A percentile compares a stretch with the other conserved stretches of the same genome.
Evolutionary conservation across 2,888 invertebrate genomes (phyloP).

Genomic region (Dicyrtomina minuta): DNA sequence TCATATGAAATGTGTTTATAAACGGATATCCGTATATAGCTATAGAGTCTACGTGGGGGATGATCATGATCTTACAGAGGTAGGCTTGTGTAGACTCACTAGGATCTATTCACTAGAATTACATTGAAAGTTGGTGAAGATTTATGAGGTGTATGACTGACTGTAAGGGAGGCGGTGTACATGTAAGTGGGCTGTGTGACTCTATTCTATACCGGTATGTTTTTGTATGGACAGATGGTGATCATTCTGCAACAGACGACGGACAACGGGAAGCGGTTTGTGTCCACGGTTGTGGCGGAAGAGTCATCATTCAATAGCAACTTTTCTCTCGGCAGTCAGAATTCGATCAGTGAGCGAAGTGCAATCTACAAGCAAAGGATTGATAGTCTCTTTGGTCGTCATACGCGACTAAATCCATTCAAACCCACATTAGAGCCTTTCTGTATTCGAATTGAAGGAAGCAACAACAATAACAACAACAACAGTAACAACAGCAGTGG

Average conservation of each 20-base stretch:
- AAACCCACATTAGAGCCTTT: conserved; percentile 44
- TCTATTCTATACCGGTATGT: neutral
- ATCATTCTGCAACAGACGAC: conserved; percentile 52
- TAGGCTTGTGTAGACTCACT: too few relatives aligned
- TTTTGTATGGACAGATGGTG: conserved; percentile 50
- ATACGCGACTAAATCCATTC: conserved; percentile 40
- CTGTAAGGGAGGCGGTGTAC: neutral
- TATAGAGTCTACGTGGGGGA: too few relatives aligned
- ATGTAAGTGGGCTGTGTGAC: neutral
- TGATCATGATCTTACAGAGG: too few relatives aligned
- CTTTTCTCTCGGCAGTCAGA: conserved; percentile 35
- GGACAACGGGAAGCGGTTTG: conserved; percentile 52
- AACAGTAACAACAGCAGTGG: neutral
- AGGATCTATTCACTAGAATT: too few relatives aligned
- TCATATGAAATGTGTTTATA: too few relatives aligned
- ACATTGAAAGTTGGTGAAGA: too few relatives aligned
- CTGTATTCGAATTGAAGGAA: conserved; percentile 44
- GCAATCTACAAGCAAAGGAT: conserved; percentile 78
- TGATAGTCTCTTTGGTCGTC: conserved; percentile 73
- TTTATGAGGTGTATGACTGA: too few relatives aligned
- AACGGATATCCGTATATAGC: too few relatives aligned
- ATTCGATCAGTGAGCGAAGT: conserved; percentile 53
- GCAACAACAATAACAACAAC: neutral
- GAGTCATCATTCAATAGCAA: conserved; percentile 39
- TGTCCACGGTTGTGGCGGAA: conserved; percentile 51